A percentile compares a stretch with the other conserved stretches of the same genome.
Evolutionary conservation across 2,113 vertebrate genomes (phyloP).

Genomic region (Amia ocellicauda): DNA sequence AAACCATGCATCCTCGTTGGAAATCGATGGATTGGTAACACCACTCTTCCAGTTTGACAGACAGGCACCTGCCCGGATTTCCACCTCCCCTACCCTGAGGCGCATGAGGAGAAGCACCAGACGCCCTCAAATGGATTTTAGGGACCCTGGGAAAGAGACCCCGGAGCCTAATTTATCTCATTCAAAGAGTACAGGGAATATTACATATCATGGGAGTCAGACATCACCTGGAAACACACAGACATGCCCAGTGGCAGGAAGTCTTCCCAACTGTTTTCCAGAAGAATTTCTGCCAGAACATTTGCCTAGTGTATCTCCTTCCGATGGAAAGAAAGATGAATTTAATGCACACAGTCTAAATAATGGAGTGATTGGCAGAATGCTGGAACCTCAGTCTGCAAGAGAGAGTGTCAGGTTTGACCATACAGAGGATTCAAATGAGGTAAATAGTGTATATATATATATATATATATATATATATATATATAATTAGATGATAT

Average conservation of each 20-base stretch:
- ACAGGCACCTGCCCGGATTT: conserved; percentile 75
- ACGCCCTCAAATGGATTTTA: conserved; percentile 35
- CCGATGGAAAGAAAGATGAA: conserved; percentile 40
- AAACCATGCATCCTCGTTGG: conserved; percentile 44
- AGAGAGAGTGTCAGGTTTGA: conserved; percentile 31
- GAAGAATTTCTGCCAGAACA: conserved; percentile 30
- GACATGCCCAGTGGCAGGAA: conserved; percentile 53
- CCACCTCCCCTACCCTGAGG: conserved; percentile 80
- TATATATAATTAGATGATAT: not conserved
- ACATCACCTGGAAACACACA: conserved; percentile 36
- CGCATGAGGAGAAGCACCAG: conserved; percentile 66
- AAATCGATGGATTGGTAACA: conserved; percentile 32
- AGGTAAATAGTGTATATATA: conserved; percentile 47
- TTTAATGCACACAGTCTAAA: conserved; percentile 57
- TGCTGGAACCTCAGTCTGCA: conserved; percentile 32
- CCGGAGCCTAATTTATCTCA: not conserved
- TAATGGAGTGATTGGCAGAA: conserved; percentile 36
- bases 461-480: too few relatives aligned
- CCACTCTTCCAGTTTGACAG: conserved; percentile 72
- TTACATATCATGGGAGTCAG: conserved; percentile 20
- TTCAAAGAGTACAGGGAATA: conserved; percentile 3
- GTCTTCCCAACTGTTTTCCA: conserved; percentile 28
- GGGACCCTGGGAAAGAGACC: conserved; percentile 39
- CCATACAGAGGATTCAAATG: conserved; percentile 33
- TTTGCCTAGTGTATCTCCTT: conserved; percentile 23